A percentile compares a stretch with the other conserved stretches of the same genome.
Conservation (phyloP, 1,140 invertebrate genomes). For the Mizuhopecten yessoensis region DNA sequence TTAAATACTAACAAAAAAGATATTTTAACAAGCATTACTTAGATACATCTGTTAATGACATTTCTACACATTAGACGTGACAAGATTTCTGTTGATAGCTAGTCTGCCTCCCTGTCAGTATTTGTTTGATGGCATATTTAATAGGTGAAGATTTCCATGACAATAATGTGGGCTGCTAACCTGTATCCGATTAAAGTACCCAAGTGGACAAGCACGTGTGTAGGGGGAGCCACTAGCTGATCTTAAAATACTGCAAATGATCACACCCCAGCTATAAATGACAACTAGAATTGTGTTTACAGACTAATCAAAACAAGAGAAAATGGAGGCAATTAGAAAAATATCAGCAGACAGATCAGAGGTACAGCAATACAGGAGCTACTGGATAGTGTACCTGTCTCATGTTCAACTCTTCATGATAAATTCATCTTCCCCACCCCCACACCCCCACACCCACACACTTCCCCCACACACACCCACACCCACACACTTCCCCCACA, state of each 20-base stretch:
- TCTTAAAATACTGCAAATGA: neutral
- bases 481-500: too few relatives aligned
- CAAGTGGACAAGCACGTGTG: neutral
- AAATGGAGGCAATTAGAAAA: neutral
- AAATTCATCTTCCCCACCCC: too few relatives aligned
- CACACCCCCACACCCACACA: too few relatives aligned
- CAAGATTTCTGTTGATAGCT: too few relatives aligned
- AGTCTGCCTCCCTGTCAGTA: neutral
- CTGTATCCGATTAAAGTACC: neutral
- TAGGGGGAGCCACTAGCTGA: conserved; percentile 13
- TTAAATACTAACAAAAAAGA: too few relatives aligned
- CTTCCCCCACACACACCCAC: too few relatives aligned
- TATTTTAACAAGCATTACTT: too few relatives aligned
- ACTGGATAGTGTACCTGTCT: too few relatives aligned
- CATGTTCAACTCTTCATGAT: too few relatives aligned
- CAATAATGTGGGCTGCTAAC: neutral
- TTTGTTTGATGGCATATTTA: conserved; percentile 4
- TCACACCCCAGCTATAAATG: neutral
- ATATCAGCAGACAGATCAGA: neutral
- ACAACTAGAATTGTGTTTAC: neutral
- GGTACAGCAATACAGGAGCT: too few relatives aligned
- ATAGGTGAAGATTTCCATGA: neutral
- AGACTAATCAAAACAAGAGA: neutral
- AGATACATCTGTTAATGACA: too few relatives aligned
- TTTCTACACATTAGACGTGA: too few relatives aligned